A percentile compares a stretch with the other conserved stretches of the same genome.
phyloP scores from a whole-genome alignment of 2,113 vertebrate species.

The Lynx canadensis region DNA sequence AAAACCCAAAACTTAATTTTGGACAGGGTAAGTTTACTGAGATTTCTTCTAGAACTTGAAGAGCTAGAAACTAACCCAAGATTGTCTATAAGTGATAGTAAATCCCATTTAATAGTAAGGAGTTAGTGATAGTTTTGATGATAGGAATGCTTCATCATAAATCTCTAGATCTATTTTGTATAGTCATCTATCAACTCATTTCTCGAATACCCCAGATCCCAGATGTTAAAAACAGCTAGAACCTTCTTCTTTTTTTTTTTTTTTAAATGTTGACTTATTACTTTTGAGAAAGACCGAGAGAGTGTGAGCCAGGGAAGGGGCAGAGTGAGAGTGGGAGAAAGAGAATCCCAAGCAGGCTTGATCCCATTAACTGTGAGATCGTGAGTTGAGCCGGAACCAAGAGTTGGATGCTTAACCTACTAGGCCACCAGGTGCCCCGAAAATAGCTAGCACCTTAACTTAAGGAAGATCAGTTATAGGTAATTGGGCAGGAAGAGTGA shows the following conservation, averaged over 20 bases:
- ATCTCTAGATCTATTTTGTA: background rate
- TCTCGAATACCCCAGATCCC: background rate
- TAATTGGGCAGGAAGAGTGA: background rate
- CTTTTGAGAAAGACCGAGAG: no score
- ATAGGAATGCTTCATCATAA: background rate
- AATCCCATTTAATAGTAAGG: background rate
- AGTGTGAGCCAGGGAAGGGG: no score
- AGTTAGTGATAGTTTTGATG: slow-evolving; percentile 21
- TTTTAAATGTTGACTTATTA: no score
- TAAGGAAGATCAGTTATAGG: background rate
- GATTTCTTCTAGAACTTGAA: background rate
- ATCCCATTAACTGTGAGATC: no score
- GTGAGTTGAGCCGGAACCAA: no score
- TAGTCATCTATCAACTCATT: background rate
- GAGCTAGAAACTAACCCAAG: background rate
- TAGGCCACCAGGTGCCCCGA: background rate
- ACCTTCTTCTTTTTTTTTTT: no score
- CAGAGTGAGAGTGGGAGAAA: no score
- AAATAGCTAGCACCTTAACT: background rate
- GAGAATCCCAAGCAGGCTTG: no score
- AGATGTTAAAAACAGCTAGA: slow-evolving; percentile 6
- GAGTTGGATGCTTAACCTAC: no score
- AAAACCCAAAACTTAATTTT: background rate
- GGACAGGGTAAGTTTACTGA: background rate
- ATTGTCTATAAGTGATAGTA: background rate